Base-by-base conservation (phyloP, 2,888 invertebrate species). In the Byasa hedistus region DNA sequence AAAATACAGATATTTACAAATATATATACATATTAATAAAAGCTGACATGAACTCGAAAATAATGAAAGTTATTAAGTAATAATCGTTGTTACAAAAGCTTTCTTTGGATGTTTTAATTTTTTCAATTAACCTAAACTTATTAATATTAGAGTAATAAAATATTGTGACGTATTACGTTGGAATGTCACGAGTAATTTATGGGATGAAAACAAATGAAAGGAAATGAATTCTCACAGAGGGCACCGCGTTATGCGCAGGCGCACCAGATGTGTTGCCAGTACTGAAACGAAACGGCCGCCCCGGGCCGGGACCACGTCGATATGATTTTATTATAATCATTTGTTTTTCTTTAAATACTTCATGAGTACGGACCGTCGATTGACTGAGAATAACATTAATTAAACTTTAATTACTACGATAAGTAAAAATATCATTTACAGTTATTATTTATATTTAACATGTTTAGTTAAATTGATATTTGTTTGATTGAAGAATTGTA, bases 281-380 rank as follows among this genome's bases (percentile, higher is more conserved):
- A 82, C 80, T 83, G 85, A 85, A 78, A 83, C 74, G 79, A 77
- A 82, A 72, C 86, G 85, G 85, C 81, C 79, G 79, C 80, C 68
- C 61, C 61, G 58, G 8, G 64, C 39, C 39, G 61, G 19, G 32
- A 51, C 55, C 22, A 48, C 27, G 19, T 55, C 48, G 59, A 60
- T 65, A 59, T 27, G 52, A 51, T 68, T 65, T 70, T 72, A 15
- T 4, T 17, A 27, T 44, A 15, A 15, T 17, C 84, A 83, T 86
- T 86, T 86, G 81, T 87, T 85, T 44, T 85, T 82, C 78, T n/a
- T 78, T 76, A 77, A 76, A 71, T 75, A 68, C 79, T 82, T 86
- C 85, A 86, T 86, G 83, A 82, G 85, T 81, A 82, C 39, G 57
- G 63, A 64, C 64, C 39, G 63, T 23, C 52, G 54, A 64, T 67